A percentile compares a stretch with the other conserved stretches of the same genome.
Conservation (phyloP, 2,113 vertebrate species). For the Xenus cinereus region DNA sequence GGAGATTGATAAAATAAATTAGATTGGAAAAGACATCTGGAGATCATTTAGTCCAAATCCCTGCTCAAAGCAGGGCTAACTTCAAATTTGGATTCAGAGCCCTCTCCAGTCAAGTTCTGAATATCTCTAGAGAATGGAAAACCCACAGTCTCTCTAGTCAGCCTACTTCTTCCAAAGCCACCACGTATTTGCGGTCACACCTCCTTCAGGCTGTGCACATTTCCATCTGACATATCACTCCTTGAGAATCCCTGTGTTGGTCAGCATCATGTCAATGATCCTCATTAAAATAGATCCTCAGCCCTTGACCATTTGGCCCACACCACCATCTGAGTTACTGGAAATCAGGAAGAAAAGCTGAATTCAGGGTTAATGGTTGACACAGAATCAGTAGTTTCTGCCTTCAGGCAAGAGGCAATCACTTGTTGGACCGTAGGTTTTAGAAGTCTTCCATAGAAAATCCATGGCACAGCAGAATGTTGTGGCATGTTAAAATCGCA, state of each 20-base stretch:
- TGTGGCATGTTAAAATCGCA: background rate
- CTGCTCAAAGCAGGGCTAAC: background rate
- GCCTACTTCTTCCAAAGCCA: background rate
- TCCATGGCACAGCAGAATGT: background rate
- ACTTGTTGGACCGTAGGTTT: background rate
- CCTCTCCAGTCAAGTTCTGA: background rate
- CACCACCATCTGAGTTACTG: background rate
- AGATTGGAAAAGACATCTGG: background rate
- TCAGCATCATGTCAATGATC: background rate
- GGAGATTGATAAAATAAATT: background rate
- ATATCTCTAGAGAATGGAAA: background rate
- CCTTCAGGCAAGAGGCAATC: background rate
- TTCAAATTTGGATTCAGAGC: background rate
- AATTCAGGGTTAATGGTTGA: background rate
- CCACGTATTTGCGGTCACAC: background rate
- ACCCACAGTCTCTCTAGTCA: background rate
- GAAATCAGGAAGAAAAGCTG: background rate
- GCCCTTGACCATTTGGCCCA: background rate
- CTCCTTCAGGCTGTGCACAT: background rate
- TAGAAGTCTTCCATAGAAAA: background rate
- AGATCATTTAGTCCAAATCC: background rate
- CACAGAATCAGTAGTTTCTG: background rate
- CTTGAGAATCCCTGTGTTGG: background rate
- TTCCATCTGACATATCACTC: background rate
- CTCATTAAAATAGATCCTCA: background rate